phyloP scores from a whole-genome alignment of 1,140 invertebrate species.

The Rhizoglyphus robini region DNA sequence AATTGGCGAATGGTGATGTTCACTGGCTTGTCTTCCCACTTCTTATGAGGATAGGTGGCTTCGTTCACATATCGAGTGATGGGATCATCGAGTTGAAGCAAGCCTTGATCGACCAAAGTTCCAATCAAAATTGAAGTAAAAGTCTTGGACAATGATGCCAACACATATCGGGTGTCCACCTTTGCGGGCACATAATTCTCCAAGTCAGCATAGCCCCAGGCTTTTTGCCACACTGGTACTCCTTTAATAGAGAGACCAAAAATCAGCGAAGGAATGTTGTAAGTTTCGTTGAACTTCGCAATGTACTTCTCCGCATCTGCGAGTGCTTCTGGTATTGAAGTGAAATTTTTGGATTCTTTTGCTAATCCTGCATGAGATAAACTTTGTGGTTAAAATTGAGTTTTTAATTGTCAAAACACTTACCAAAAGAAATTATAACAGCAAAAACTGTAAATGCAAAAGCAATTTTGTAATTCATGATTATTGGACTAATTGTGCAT shows the following conservation, averaged over 20 bases:
- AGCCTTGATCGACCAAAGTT: neutral
- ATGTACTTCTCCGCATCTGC: neutral
- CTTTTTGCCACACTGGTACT: neutral
- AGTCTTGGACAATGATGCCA: neutral
- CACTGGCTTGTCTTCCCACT: neutral
- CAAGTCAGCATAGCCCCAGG: too few species aligned
- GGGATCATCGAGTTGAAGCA: neutral
- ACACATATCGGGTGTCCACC: neutral
- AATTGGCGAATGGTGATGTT: constrained; percentile 10
- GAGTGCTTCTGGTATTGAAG: neutral
- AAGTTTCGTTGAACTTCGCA: neutral
- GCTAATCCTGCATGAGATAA: too few species aligned
- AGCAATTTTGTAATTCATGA: too few species aligned
- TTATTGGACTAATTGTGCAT: too few species aligned
- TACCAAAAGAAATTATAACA: too few species aligned
- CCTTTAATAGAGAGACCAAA: neutral
- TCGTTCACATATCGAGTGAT: neutral
- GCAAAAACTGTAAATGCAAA: too few species aligned
- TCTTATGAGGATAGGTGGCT: neutral
- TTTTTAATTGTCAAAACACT: too few species aligned
- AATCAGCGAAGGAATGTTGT: neutral
- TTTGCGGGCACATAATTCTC: neutral
- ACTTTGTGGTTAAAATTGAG: too few species aligned
- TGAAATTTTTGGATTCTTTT: neutral
- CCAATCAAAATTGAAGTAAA: neutral